phyloP scores from a whole-genome alignment of 2,797 vertebrate genomes.

The Iguana delicatissima region DNA sequence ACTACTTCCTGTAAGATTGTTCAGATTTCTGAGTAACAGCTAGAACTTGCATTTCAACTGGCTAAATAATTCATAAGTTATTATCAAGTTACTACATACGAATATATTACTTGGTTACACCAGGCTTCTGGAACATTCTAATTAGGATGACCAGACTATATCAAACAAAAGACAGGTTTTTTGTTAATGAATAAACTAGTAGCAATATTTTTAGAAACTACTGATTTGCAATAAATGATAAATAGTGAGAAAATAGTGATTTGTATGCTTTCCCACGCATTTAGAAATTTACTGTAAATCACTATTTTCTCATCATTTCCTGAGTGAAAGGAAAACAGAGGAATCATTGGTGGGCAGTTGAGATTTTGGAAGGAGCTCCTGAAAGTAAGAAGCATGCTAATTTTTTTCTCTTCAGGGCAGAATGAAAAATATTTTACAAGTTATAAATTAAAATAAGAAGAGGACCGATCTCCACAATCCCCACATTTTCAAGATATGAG shows the following conservation, averaged over 20 bases:
- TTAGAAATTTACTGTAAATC: no score
- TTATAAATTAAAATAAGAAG: rapidly evolving
- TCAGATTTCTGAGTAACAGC: neutral
- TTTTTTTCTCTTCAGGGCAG: slow-evolving; percentile 48
- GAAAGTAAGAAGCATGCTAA: slow-evolving; percentile 24
- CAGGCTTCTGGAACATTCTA: neutral
- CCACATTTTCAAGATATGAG: slow-evolving; percentile 25
- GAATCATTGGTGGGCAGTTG: neutral
- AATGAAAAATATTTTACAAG: slow-evolving; percentile 33
- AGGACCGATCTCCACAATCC: slow-evolving; percentile 27
- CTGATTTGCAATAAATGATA: neutral
- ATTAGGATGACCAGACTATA: neutral
- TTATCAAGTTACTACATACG: neutral
- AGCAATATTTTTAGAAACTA: neutral
- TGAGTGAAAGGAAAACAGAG: slow-evolving; percentile 25
- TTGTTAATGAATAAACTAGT: neutral
- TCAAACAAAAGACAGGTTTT: neutral
- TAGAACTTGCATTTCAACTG: neutral
- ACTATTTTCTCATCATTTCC: no score
- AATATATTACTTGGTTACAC: neutral
- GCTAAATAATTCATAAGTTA: neutral
- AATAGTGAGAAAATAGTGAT: neutral
- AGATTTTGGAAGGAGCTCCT: neutral
- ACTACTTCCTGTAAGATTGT: no score
- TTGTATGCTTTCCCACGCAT: no score